Conservation (phyloP, 2,797 vertebrate genomes). For the Sparidentex hasta region DNA sequence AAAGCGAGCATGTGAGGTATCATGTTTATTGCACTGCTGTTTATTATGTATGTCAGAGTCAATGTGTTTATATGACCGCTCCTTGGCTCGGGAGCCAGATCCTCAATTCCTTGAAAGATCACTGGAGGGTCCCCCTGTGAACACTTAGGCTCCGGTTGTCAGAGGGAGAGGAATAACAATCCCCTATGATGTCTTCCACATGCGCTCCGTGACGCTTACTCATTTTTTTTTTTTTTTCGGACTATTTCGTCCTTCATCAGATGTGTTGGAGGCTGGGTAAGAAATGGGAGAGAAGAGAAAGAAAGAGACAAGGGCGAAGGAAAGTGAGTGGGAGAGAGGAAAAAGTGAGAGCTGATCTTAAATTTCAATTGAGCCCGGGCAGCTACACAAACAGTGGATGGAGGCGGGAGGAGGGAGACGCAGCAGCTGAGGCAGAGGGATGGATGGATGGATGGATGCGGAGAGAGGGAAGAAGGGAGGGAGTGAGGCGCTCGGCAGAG, state of each 20-base stretch:
- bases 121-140: constrained; percentile 73
- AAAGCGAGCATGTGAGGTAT: constrained; percentile 38
- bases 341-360: constrained; percentile 76
- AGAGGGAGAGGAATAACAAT: constrained; percentile 80
- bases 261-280: constrained; percentile 50
- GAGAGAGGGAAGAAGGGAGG: constrained; percentile 68
- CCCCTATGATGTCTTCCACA: constrained; percentile 80
- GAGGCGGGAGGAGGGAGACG: constrained; percentile 35
- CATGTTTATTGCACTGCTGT: constrained; percentile 71
- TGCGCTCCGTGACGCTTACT: constrained; percentile 66
- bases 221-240: constrained; percentile 27
- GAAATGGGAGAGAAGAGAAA: constrained; percentile 38
- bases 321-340: constrained; percentile 71
- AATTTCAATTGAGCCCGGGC: constrained; percentile 80
- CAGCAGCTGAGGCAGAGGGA: constrained; percentile 74
- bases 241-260: constrained; percentile 75
- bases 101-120: constrained; percentile 75
- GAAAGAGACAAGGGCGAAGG: constrained; percentile 55
- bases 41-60: constrained; percentile 77
- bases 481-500: constrained; percentile 82
- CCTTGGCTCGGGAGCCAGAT: constrained; percentile 64
- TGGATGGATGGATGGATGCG: constrained; percentile 74
- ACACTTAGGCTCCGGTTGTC: constrained; percentile 70
- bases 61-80: constrained; percentile 77
- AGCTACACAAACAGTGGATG: constrained; percentile 84